phyloP scores from a whole-genome alignment of 2,888 invertebrate genomes.

The Dorcus parallelipipedus region DNA sequence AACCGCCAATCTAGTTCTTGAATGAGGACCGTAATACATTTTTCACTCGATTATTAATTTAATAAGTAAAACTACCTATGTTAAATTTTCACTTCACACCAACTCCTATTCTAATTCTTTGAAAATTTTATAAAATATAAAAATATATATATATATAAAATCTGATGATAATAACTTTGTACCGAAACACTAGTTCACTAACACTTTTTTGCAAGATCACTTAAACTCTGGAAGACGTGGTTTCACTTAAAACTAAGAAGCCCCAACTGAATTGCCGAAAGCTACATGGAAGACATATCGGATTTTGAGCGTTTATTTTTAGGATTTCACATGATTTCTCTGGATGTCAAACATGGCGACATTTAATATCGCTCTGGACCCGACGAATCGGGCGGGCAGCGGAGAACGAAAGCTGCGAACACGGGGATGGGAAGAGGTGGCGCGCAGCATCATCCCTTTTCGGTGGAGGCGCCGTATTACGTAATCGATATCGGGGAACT shows the following conservation, averaged over 20 bases:
- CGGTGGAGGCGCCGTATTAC: conserved; percentile 21
- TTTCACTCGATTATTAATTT: neutral
- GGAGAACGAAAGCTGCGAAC: conserved; percentile 23
- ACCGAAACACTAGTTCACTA: too few relatives aligned
- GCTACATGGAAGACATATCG: conserved; percentile 52
- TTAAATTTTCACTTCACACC: too few relatives aligned
- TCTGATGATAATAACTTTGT: too few relatives aligned
- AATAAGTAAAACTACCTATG: neutral
- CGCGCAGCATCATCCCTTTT: conserved; percentile 21
- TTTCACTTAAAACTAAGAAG: conserved; percentile 36
- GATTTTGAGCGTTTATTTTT: conserved; percentile 44
- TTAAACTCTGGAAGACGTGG: conserved; percentile 13
- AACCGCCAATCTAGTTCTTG: conserved; percentile 33
- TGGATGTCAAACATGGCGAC: neutral
- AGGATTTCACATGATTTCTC: conserved; percentile 28
- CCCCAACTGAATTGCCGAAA: conserved; percentile 22
- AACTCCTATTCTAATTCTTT: too few relatives aligned
- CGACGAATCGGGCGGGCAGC: conserved; percentile 16
- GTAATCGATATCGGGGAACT: conserved; percentile 21
- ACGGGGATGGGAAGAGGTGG: conserved; percentile 19
- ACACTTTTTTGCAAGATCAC: neutral
- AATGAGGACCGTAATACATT: conserved; percentile 47
- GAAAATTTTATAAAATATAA: too few relatives aligned
- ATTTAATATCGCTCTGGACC: conserved; percentile 21
- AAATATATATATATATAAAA: too few relatives aligned